Base-by-base conservation (phyloP, 2,888 invertebrate genomes). In the Pegoplata infirma region DNA sequence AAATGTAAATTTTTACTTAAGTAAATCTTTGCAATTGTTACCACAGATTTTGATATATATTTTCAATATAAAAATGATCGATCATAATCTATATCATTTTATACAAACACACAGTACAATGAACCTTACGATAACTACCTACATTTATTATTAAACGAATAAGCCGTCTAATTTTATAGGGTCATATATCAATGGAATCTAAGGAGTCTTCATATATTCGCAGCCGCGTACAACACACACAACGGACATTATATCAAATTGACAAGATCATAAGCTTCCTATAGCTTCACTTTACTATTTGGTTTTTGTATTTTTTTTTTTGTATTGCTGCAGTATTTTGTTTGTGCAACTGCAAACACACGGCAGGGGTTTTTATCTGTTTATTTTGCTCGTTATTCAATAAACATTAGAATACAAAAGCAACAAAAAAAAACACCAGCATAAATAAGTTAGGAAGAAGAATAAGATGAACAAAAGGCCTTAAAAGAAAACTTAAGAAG, bases 201-300 rank as follows among this genome's bases (percentile, higher is more conserved):
- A 56, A 55, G 8, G 14, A 64, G 72, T 32, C 21, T 25, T n/a
- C n/a, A n/a, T n/a, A n/a, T n/a, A n/a, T n/a, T n/a, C n/a, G 10
- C 40, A 49, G 10, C 58, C 6, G 25, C 56, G n/a, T 59, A 21
- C 25, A 53, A 51, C n/a, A 47, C 66, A 75, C 36, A 75, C 75
- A 79, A 51, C 66, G 56, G 67, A 58, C 75, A 67, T 75, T 75
- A 79, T 79, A 79, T 79, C 71, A 79, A 72, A 79, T 75, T 79
- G 79, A 79, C 79, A 79, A 79, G 66, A 75, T 79, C 71, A 75
- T 79, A 72, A 75, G 79, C 79, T 75, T 56, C 79, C 71, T 68
- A 72, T 53, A 56, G 71, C 21, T 53, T 51, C 79, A 79, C 25
- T 25, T 53, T 25, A 14, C n/a, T 53, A 14, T 49, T 51, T 36